These are phyloP conservation scores for Drosophila koepferae DNA, from an alignment of 2,888 invertebrate species.

Conservation along the genomic window DNA sequence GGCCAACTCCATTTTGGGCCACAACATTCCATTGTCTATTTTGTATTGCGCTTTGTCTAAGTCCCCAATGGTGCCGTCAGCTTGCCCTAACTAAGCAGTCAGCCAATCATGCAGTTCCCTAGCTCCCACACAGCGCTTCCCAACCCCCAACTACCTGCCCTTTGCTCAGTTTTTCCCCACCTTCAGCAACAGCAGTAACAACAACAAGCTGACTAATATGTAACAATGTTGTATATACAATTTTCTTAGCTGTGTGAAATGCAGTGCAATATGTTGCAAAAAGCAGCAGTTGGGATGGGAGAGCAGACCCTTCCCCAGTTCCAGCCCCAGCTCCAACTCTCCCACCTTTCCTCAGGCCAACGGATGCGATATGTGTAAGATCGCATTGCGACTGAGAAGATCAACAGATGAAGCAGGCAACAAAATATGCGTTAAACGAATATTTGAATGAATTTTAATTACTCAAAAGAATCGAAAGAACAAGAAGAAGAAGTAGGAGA, in stretches of 20 bases:
- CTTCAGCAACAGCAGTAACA: background rate
- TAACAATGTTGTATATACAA: constrained; percentile 42
- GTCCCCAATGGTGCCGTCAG: constrained; percentile 26
- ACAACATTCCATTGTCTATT: constrained; percentile 75
- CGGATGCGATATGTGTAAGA: background rate
- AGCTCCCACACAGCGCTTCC: constrained; percentile 24
- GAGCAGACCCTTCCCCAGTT: background rate
- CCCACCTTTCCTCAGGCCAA: background rate
- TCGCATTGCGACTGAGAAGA: background rate
- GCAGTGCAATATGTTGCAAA: constrained; percentile 28
- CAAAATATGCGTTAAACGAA: constrained; percentile 27
- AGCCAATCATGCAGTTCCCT: constrained; percentile 12
- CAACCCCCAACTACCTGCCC: background rate
- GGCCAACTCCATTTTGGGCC: constrained; percentile 75
- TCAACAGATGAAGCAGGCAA: constrained; percentile 5
- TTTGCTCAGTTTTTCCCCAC: background rate
- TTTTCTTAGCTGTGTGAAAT: constrained; percentile 31
- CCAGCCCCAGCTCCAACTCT: background rate
- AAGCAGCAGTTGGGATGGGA: background rate
- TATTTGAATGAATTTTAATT: constrained; percentile 42
- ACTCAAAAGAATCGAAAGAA: constrained; percentile 7
- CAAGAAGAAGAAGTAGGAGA: background rate
- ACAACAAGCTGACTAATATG: constrained; percentile 32
- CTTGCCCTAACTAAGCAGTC: constrained; percentile 28
- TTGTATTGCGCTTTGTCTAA: constrained; percentile 64